Evolutionary conservation across 2,888 invertebrate genomes (phyloP).

Genomic region (Carpatolechia fugitivella): DNA sequence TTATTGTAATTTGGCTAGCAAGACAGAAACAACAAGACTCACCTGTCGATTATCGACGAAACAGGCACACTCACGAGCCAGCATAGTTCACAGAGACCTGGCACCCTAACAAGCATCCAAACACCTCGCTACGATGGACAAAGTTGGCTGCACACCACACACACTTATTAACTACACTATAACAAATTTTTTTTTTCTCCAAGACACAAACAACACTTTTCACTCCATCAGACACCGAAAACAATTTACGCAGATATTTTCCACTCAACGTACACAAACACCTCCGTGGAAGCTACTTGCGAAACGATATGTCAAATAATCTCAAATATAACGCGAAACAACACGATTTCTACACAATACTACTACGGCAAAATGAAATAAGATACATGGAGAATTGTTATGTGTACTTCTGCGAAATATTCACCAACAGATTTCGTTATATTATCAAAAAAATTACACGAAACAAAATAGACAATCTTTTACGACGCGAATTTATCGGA

Average conservation of each 20-base stretch:
- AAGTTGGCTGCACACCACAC: conserved; percentile 37
- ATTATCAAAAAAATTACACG: conserved; percentile 28
- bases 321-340: conserved; percentile 30
- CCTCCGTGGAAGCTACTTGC: conserved; percentile 63
- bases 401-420: conserved; percentile 25
- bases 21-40: conserved; percentile 16
- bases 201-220: conserved; percentile 24
- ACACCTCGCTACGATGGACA: conserved; percentile 31
- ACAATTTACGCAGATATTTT: conserved; percentile 46
- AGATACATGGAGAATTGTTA: conserved; percentile 14
- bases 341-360: conserved; percentile 6
- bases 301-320: conserved; percentile 67
- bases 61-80: conserved; percentile 35
- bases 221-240: conserved; percentile 32
- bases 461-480: conserved; percentile 26
- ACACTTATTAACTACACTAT: conserved; percentile 37
- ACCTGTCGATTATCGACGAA: conserved; percentile 40
- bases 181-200: conserved; percentile 18
- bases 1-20: background rate
- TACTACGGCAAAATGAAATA: conserved; percentile 10
- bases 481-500: conserved; percentile 47
- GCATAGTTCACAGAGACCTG: conserved; percentile 47
- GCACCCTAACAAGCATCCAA: conserved; percentile 43
- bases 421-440: conserved; percentile 35
- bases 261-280: conserved; percentile 67